Percentiles rank a stretch among this genome's conserved stretches.
phyloP scores from a whole-genome alignment of 2,888 invertebrate genomes.

The Abrostola triplasia region DNA sequence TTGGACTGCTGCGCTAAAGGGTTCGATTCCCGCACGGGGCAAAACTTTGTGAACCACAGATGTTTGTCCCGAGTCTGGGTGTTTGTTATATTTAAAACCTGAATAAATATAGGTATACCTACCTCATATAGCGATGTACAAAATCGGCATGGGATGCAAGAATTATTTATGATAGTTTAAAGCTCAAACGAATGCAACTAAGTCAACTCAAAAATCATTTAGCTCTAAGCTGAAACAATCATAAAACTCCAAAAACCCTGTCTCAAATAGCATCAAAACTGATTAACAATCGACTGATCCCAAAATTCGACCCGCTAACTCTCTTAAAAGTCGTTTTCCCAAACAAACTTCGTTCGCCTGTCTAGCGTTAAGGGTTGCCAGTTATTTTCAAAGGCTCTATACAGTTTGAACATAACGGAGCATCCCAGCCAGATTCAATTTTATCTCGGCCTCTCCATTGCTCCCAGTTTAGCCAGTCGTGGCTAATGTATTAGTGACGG shows the following conservation, averaged over 20 bases:
- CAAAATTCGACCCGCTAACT: neutral
- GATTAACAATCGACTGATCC: neutral
- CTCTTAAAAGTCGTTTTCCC: neutral
- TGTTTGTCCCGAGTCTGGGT: no score
- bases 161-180: no score
- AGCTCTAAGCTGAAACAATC: neutral
- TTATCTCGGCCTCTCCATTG: conserved; percentile 34
- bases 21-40: no score
- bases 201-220: neutral
- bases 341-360: neutral
- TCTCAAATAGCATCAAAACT: neutral
- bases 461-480: conserved; percentile 17
- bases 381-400: conserved; percentile 17
- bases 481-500: conserved; percentile 38
- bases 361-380: neutral
- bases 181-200: neutral
- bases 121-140: no score
- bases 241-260: neutral
- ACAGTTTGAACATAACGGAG: conserved; percentile 3
- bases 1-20: no score
- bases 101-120: no score
- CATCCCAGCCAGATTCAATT: conserved; percentile 31
- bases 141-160: no score
- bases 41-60: no score
- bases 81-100: no score